Percentiles rank a stretch among this genome's conserved stretches.
Conservation (phyloP, 2,888 invertebrate genomes). For the Aphodius granarius region DNA sequence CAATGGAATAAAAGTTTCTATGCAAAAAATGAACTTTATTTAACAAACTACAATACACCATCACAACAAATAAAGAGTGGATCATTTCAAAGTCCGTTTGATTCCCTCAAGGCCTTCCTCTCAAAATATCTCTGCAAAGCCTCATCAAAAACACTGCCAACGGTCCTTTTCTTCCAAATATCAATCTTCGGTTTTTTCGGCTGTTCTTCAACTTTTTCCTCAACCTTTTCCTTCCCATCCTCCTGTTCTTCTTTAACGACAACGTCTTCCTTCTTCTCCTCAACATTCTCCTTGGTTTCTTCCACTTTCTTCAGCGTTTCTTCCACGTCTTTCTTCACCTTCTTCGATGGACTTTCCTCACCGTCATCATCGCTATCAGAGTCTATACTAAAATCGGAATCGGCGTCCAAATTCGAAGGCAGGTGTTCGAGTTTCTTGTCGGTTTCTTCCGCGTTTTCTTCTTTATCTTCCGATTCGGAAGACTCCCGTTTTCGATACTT, state of each 20-base stretch:
- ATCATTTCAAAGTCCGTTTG: too few relatives aligned
- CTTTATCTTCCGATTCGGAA: conserved; percentile 49
- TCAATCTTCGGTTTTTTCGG: conserved; percentile 59
- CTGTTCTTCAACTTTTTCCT: conserved; percentile 29
- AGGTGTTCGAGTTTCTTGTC: conserved; percentile 53
- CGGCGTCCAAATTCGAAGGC: conserved; percentile 69
- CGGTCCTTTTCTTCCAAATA: conserved; percentile 84
- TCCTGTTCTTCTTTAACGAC: conserved; percentile 27
- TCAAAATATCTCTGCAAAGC: conserved; percentile 76
- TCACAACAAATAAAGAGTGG: too few relatives aligned
- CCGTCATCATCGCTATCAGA: conserved; percentile 57
- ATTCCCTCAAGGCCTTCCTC: conserved; percentile 57
- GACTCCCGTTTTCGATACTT: conserved; percentile 57
- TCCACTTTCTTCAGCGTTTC: conserved; percentile 30
- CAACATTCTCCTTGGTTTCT: conserved; percentile 25
- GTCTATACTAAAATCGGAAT: conserved; percentile 73
- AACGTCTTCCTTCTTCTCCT: conserved; percentile 26
- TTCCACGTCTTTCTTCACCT: conserved; percentile 27
- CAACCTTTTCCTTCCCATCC: conserved; percentile 27
- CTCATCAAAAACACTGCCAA: conserved; percentile 74
- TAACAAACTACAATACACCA: too few relatives aligned
- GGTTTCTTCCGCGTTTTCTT: conserved; percentile 51
- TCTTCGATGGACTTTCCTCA: conserved; percentile 36
- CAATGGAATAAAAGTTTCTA: too few relatives aligned
- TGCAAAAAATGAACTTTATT: too few relatives aligned